A percentile compares a stretch with the other conserved stretches of the same genome.
phyloP scores from a whole-genome alignment of 2,888 invertebrate species.

The Chironomus riparius region DNA sequence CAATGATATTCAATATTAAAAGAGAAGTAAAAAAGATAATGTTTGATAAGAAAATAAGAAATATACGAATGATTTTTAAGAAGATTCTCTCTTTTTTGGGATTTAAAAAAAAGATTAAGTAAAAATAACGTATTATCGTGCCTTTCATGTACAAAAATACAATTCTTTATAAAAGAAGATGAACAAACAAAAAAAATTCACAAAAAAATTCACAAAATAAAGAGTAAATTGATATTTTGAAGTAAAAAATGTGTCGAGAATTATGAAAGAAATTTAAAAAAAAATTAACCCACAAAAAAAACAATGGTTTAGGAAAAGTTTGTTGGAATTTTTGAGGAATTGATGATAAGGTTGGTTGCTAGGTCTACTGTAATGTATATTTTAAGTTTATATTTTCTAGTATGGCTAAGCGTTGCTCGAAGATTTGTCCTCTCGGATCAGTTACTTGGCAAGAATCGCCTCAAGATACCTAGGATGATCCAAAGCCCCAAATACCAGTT shows the following conservation, averaged over 20 bases:
- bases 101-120: conserved; percentile 26
- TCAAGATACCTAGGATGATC: too few species aligned
- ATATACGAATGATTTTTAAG: not conserved
- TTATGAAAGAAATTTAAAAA: not conserved
- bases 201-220: not conserved
- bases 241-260: not conserved
- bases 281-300: not conserved
- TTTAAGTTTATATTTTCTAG: too few species aligned
- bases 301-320: not conserved
- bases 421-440: too few species aligned
- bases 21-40: not conserved
- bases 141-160: conserved; percentile 29
- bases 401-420: too few species aligned
- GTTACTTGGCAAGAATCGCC: too few species aligned
- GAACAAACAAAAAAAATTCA: not conserved
- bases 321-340: too few species aligned
- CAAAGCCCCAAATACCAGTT: too few species aligned
- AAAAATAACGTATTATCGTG: conserved; percentile 25
- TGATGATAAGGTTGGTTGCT: too few species aligned
- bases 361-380: too few species aligned
- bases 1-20: too few species aligned
- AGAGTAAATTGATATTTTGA: not conserved
- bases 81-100: not conserved
- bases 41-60: not conserved
- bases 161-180: conserved; percentile 9